Base-by-base conservation (phyloP, 2,888 invertebrate species). In the Agrypnus murinus region DNA sequence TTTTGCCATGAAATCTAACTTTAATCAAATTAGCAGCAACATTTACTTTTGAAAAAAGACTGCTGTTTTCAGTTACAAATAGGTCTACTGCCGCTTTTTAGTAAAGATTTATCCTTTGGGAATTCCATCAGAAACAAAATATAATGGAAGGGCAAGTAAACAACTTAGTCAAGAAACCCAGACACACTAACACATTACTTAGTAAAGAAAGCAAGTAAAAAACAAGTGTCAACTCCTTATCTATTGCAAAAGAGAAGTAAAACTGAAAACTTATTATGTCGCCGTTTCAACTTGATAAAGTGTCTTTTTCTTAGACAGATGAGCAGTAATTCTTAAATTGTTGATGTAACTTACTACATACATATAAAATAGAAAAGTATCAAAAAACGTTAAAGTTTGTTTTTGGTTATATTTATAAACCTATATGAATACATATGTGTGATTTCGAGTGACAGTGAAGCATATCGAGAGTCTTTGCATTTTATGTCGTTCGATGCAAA, bases 201-300 rank as follows among this genome's bases (percentile, higher is more conserved):
- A 15, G 55, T 15, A 55, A 55, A 55, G 55, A 55, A 55, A 55
- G 55, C 36, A 9, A 55, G 55, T 55, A 55, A 55, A 55, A 36
- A 55, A 55, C 55, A 36, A 55, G 36, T 55, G 55, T 55, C 55
- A 55, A 55, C 55, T 36, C 36, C 36, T 55, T 55, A 55, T 50
- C 55, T 55, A 17, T 36, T 36, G 55, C 36, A 55, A 55, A 55
- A 55, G 36, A 36, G 36, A 55, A 55, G 14, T 36, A 55, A 15
- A 55, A 36, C 55, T 36, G 14, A 36, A 55, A 17, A 14, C 32
- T n/a, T 14, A 9, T 36, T 36, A 17, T 7, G 17, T 14, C 17
- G 17, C 9, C 34, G 36, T 36, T 55, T 15, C 17, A 55, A 19
- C 55, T 34, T 15, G 10, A 15, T 36, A 17, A n/a, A 25, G 5